Evolutionary conservation across 2,797 vertebrate genomes (phyloP).

Genomic region (Sylvilagus floridanus): DNA sequence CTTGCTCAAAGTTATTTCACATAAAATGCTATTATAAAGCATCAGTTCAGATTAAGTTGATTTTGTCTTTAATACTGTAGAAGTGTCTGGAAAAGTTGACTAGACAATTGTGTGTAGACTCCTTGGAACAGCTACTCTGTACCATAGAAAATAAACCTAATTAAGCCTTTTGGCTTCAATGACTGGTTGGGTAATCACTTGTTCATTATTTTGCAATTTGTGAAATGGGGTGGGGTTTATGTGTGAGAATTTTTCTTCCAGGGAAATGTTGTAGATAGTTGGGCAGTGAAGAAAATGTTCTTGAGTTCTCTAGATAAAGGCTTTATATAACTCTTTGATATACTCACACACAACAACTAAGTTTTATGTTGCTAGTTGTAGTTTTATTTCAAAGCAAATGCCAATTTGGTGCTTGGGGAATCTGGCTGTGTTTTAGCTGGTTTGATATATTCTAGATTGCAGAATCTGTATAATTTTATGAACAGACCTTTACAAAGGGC

Average conservation of each 20-base stretch:
- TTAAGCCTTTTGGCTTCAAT: constrained; percentile 58
- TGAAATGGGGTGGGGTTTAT: constrained; percentile 40
- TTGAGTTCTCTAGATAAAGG: constrained; percentile 44
- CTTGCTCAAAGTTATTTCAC: constrained; percentile 34
- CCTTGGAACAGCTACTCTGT: constrained; percentile 25
- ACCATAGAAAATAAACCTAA: constrained; percentile 57
- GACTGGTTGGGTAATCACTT: constrained; percentile 9
- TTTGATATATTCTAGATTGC: constrained; percentile 6
- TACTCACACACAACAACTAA: neutral
- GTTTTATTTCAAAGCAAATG: constrained; percentile 54
- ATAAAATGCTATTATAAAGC: constrained; percentile 36
- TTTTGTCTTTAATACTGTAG: constrained; percentile 48
- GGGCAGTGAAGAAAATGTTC: constrained; percentile 8
- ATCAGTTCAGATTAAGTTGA: constrained; percentile 49
- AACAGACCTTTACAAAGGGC: constrained; percentile 20
- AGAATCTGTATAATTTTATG: neutral
- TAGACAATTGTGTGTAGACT: neutral
- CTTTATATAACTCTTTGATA: neutral
- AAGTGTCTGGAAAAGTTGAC: constrained; percentile 54
- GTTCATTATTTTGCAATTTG: constrained; percentile 63
- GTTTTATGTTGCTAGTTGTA: constrained; percentile 38
- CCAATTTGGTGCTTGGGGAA: neutral
- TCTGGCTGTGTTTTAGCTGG: neutral
- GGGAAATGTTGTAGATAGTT: constrained; percentile 49
- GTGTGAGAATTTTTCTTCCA: constrained; percentile 36